Evolutionary conservation across 2,797 vertebrate genomes (phyloP).

Genomic region (Ctenochaetus hawaiiensis): DNA sequence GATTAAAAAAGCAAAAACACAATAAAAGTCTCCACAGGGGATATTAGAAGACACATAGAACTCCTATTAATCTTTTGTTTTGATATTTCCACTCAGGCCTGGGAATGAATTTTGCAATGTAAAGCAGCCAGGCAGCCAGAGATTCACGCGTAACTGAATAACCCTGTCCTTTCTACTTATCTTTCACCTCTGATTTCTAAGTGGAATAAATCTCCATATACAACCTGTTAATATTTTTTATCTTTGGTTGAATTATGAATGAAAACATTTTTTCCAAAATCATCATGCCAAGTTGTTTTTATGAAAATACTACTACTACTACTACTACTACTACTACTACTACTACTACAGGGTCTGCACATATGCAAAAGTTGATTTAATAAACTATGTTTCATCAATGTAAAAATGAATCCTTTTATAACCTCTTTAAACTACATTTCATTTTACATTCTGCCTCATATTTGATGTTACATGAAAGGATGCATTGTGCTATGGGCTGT

Average conservation of each 20-base stretch:
- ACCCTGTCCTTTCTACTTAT: slow-evolving; percentile 46
- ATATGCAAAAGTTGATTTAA: not conserved
- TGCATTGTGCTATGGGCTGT: slow-evolving; percentile 1
- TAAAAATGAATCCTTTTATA: not conserved
- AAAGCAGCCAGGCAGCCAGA: slow-evolving; percentile 32
- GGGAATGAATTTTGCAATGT: slow-evolving; percentile 47
- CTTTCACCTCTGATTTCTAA: slow-evolving; percentile 54
- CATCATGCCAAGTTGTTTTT: slow-evolving; percentile 11
- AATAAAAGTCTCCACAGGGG: slow-evolving; percentile 49
- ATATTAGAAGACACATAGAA: slow-evolving; percentile 63
- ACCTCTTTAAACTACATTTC: slow-evolving; percentile 10
- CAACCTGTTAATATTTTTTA: slow-evolving; percentile 28
- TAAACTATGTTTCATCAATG: not conserved
- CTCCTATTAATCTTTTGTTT: slow-evolving; percentile 55
- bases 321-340: too few relatives aligned
- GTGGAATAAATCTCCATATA: slow-evolving; percentile 64
- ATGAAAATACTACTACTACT: too few relatives aligned
- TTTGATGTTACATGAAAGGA: slow-evolving; percentile 29
- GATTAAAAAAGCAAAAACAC: slow-evolving; percentile 62
- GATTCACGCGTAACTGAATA: slow-evolving; percentile 53
- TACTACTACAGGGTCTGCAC: not conserved
- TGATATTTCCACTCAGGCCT: slow-evolving; percentile 31
- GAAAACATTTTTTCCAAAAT: not conserved
- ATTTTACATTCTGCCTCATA: not conserved
- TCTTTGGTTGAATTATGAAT: slow-evolving; percentile 2